Percentiles rank a stretch among this genome's conserved stretches.
These are phyloP conservation scores for Pteropus rufus DNA, from an alignment of 2,797 vertebrate species.

Conservation along the genomic window DNA sequence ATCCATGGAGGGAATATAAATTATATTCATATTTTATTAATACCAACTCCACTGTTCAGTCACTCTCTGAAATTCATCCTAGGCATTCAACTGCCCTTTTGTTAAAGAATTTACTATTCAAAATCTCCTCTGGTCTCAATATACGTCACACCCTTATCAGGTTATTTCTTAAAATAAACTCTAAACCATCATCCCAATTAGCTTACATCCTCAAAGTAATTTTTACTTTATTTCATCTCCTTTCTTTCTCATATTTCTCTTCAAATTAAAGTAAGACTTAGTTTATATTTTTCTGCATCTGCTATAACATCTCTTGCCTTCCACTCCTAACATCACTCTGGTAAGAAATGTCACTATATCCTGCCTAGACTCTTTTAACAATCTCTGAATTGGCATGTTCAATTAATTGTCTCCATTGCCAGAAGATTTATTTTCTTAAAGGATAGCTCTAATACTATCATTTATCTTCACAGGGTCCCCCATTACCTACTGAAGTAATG, in stretches of 20 bases:
- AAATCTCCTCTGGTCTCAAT: not conserved
- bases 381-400: not conserved
- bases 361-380: not conserved
- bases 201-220: not conserved
- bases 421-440: not conserved
- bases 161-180: not conserved
- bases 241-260: not conserved
- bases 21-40: not conserved
- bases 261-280: not conserved
- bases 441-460: not conserved
- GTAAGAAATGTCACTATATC: not conserved
- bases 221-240: not conserved
- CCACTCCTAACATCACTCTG: not conserved
- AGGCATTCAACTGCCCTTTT: not conserved
- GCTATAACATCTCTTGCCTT: not conserved
- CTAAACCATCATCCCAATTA: not conserved
- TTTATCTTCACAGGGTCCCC: not conserved
- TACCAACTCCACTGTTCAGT: not conserved
- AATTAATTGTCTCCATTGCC: not conserved
- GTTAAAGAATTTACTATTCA: not conserved
- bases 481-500: not conserved
- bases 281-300: not conserved
- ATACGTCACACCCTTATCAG: not conserved
- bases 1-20: not conserved
- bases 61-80: not conserved